Evolutionary conservation across 2,888 invertebrate genomes (phyloP), one percentile per base, ranked within the genome.

Genomic region (Hypomecis punctinalis): DNA sequence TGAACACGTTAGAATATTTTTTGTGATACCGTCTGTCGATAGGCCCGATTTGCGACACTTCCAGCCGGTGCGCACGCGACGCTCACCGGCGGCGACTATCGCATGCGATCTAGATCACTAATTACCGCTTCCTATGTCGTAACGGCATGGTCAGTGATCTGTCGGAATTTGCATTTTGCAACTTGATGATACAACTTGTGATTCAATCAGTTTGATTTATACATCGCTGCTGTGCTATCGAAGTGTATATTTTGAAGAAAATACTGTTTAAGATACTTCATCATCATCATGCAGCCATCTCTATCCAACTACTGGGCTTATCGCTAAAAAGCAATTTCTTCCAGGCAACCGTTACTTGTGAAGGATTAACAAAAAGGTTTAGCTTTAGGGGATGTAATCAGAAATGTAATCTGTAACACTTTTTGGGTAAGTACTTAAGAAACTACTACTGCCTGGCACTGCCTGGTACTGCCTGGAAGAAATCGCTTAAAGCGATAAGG

Each of bases 111-210:
- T 65, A 65, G 58, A 63, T 65, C 53, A 23, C 43, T 71, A 67
- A 61, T 68, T 65, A 52, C 46, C 39, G 52, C 61, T 69, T 71
- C 67, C 67, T 49, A 57, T 60, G 61, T 62, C 51, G 55, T 60
- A 68, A 66, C 67, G 59, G 48, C 52, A 58, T 59, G 68, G 61
- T 66, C 67, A 62, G 58, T 66, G 66, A 69, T 66, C 69, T 66
- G 49, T 9, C 39, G 61, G 64, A 63, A 64, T 67, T 61, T n/a
- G 46, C 55, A 55, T 69, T 66, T 61, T 61, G 66, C 49, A 62
- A 57, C 37, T 37, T 56, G 61, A 56, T 57, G 56, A 57, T 36
- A 49, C 56, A 57, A 48, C 61, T 61, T 37, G 45, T 39, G 6
- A 33, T 11, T 43, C 45, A 10, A 48, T 61, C 42, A 5, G 52